Evolutionary conservation across 2,113 vertebrate genomes (phyloP).

Genomic region (Salvelinus fontinalis): DNA sequence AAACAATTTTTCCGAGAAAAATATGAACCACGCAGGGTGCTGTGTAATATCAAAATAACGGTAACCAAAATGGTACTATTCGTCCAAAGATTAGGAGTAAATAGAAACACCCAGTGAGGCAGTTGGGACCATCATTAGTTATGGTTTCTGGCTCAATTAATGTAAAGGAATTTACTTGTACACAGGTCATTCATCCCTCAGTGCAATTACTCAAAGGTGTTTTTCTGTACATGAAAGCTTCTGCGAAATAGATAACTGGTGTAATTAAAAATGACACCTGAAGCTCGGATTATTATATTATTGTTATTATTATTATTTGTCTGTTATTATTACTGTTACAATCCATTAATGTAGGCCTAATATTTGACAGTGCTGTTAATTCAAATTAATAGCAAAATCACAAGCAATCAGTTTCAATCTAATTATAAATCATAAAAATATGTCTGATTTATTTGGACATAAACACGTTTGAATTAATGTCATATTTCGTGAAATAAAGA

Average conservation of each 20-base stretch:
- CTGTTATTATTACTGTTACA: background rate
- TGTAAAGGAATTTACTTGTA: slow-evolving; percentile 4
- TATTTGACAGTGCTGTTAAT: background rate
- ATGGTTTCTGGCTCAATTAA: slow-evolving; percentile 8
- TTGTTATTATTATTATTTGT: background rate
- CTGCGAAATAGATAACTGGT: background rate
- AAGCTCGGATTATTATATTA: background rate
- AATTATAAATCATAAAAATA: background rate
- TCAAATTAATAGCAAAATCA: background rate
- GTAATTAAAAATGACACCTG: background rate
- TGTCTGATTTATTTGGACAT: background rate
- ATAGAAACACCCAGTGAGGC: background rate
- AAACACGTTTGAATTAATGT: slow-evolving; percentile 1
- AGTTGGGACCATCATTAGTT: background rate
- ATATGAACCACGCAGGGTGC: background rate
- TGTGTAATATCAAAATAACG: background rate
- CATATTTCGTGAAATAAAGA: background rate
- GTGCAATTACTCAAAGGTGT: background rate
- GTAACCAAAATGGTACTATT: background rate
- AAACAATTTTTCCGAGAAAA: background rate
- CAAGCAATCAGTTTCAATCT: background rate
- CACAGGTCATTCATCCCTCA: too few species aligned
- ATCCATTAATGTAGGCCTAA: background rate
- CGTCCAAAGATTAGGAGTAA: background rate
- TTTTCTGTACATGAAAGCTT: background rate